Evolutionary conservation across 2,888 invertebrate species (phyloP).

Genomic region (Scelioninae gen. 1): DNA sequence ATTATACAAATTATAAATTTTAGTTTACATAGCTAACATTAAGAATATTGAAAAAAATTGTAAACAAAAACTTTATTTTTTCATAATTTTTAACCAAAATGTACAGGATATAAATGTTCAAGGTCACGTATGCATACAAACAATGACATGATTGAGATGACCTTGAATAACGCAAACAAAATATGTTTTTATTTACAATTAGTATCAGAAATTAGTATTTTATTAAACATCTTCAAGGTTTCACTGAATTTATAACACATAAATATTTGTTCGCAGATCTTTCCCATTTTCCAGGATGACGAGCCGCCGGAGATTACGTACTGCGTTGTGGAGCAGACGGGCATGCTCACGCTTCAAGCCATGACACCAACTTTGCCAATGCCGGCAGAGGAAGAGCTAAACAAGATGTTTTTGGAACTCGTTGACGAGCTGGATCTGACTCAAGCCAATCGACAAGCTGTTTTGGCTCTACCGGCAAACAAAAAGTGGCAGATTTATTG

Average conservation of each 20-base stretch:
- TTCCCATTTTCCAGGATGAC: constrained; percentile 88
- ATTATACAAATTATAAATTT: too few relatives aligned
- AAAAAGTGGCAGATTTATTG: constrained; percentile 99
- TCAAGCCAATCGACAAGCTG: constrained; percentile 96
- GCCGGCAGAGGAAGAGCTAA: constrained; percentile 96
- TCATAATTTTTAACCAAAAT: too few relatives aligned
- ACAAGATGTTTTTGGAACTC: constrained; percentile 96
- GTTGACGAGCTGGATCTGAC: constrained; percentile 98
- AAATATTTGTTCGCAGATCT: constrained; percentile 50
- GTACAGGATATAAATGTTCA: too few relatives aligned
- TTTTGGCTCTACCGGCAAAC: constrained; percentile 95
- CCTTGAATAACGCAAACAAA: too few relatives aligned
- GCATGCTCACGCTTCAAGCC: constrained; percentile 93
- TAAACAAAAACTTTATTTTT: too few relatives aligned
- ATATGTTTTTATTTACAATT: too few relatives aligned
- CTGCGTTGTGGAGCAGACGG: constrained; percentile 96
- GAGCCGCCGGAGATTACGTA: constrained; percentile 98
- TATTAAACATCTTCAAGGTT: too few relatives aligned
- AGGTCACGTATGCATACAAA: too few relatives aligned
- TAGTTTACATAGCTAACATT: too few relatives aligned
- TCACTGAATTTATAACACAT: background rate
- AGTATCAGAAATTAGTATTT: too few relatives aligned
- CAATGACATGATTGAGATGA: too few relatives aligned
- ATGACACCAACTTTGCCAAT: constrained; percentile 96
- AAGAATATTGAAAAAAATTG: too few relatives aligned